Conservation (phyloP, 2,113 vertebrate genomes). For the Sturnira hondurensis region DNA sequence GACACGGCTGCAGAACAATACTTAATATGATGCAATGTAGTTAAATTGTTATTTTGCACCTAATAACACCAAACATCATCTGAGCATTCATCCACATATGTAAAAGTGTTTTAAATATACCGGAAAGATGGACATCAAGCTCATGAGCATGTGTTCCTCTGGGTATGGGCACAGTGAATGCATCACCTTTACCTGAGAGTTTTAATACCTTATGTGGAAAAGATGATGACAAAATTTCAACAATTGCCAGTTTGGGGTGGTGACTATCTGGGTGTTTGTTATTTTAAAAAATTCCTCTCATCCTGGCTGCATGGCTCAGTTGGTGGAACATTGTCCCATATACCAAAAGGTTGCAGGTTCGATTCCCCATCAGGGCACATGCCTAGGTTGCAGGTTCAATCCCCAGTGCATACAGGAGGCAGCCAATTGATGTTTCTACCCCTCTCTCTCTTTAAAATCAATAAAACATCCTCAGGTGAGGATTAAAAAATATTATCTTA, state of each 20-base stretch:
- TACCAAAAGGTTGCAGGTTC: too few species aligned
- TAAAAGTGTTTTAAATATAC: not conserved
- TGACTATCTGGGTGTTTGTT: not conserved
- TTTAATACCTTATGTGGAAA: not conserved
- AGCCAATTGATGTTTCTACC: too few species aligned
- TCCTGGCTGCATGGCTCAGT: too few species aligned
- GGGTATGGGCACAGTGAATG: not conserved
- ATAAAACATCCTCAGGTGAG: too few species aligned
- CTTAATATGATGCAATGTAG: not conserved
- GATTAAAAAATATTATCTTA: not conserved
- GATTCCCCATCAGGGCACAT: too few species aligned
- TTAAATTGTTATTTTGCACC: not conserved
- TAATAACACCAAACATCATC: not conserved
- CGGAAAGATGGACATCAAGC: not conserved
- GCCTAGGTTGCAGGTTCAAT: too few species aligned
- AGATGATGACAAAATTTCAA: not conserved
- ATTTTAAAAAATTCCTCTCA: not conserved
- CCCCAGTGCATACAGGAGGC: too few species aligned
- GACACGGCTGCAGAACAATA: not conserved
- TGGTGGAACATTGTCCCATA: too few species aligned
- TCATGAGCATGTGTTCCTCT: not conserved
- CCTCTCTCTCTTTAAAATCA: too few species aligned
- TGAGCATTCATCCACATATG: not conserved
- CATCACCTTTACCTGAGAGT: not conserved
- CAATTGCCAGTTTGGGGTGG: not conserved